Evolutionary conservation across 2,797 vertebrate species (phyloP).

Genomic region (Remorina albescens): DNA sequence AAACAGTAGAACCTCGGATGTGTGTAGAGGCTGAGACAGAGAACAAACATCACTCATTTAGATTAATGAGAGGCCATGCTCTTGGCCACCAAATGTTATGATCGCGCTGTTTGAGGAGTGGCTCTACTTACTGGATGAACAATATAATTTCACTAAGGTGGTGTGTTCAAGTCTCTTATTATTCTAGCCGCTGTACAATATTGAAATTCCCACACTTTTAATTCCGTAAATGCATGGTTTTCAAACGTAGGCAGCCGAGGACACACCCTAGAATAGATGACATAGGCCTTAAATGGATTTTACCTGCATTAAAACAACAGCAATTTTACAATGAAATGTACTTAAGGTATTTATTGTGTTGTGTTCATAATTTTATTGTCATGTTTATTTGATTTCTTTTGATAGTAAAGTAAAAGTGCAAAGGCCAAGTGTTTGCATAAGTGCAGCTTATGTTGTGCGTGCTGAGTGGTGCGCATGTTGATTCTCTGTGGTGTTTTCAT

Average conservation of each 20-base stretch:
- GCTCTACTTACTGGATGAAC: conserved; percentile 68
- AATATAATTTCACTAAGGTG: conserved; percentile 78
- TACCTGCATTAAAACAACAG: conserved; percentile 33
- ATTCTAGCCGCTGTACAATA: conserved; percentile 63
- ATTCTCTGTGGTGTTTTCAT: conserved; percentile 38
- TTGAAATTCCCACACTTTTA: conserved; percentile 73
- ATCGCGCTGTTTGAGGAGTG: conserved; percentile 77
- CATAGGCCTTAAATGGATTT: conserved; percentile 56
- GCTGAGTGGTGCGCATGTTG: conserved; percentile 15
- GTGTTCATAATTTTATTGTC: conserved; percentile 22
- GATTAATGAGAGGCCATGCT: conserved; percentile 75
- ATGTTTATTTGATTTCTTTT: conserved; percentile 17
- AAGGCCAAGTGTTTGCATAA: conserved; percentile 24
- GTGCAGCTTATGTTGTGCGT: conserved; percentile 8
- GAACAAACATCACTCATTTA: conserved; percentile 72
- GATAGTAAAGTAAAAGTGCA: conserved; percentile 37
- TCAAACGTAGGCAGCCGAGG: conserved; percentile 56
- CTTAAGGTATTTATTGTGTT: conserved; percentile 24
- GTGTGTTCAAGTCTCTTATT: conserved; percentile 67
- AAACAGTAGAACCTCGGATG: conserved; percentile 45
- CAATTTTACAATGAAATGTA: conserved; percentile 32
- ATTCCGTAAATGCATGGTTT: conserved; percentile 67
- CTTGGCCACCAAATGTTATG: conserved; percentile 66
- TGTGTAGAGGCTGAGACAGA: conserved; percentile 60
- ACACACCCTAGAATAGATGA: conserved; percentile 58